These are phyloP conservation scores for Leucophenga maculata DNA, from an alignment of 2,888 invertebrate genomes.

Conservation along the genomic window DNA sequence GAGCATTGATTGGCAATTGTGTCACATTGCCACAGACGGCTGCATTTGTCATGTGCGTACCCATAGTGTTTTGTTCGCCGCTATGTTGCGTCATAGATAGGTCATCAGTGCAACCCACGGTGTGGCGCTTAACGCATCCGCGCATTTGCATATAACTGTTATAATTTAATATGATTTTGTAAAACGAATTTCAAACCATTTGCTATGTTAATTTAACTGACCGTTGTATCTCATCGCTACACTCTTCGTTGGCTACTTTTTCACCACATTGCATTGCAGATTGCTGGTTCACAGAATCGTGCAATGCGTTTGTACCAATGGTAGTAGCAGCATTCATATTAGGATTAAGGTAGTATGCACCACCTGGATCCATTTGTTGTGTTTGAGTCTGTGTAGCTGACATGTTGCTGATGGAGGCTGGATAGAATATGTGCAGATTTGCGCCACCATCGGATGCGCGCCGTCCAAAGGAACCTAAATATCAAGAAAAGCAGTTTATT, in stretches of 20 bases:
- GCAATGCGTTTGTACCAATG: conserved; percentile 44
- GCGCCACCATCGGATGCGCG: conserved; percentile 97
- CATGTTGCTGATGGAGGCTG: conserved; percentile 70
- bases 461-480: conserved; percentile 84
- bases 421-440: conserved; percentile 85
- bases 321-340: conserved; percentile 44
- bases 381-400: conserved; percentile 62
- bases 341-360: conserved; percentile 56
- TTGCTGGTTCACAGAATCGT: conserved; percentile 42
- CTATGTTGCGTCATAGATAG: conserved; percentile 65
- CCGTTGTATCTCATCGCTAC: conserved; percentile 70
- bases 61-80: conserved; percentile 36
- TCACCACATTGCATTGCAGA: conserved; percentile 45
- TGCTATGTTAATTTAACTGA: not conserved
- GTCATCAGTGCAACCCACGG: conserved; percentile 84
- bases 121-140: conserved; percentile 84
- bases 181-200: not conserved
- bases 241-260: conserved; percentile 59
- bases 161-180: not conserved
- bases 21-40: conserved; percentile 29
- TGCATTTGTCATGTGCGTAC: conserved; percentile 35
- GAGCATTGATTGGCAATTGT: conserved; percentile 23
- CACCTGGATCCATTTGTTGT: conserved; percentile 55
- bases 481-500: not conserved
- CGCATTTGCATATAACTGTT: conserved; percentile 83